A percentile compares a stretch with the other conserved stretches of the same genome.
Conservation (phyloP, 92 coral and sea anemone species). For the Epizoanthus stellaris region DNA sequence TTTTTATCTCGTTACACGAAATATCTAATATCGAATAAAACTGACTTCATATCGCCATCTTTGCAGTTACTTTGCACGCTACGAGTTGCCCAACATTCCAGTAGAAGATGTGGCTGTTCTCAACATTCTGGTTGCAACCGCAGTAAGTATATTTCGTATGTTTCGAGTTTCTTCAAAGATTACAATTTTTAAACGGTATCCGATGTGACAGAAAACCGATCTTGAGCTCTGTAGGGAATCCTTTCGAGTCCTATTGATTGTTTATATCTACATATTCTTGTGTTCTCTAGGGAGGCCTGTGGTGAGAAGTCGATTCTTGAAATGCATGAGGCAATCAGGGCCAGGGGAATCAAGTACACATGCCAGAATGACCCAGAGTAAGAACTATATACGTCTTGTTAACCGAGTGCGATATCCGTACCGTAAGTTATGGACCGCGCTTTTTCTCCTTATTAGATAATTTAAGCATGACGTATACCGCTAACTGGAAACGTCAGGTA, state of each 20-base stretch:
- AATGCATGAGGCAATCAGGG: background rate
- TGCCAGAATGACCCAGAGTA: background rate
- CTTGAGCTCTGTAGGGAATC: background rate
- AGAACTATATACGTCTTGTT: background rate
- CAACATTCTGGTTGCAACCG: background rate
- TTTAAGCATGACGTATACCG: no score
- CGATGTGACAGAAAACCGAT: background rate
- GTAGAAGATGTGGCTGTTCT: background rate
- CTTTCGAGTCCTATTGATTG: no score
- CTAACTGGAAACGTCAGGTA: no score
- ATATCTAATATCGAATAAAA: no score
- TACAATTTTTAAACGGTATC: background rate
- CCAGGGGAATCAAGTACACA: background rate
- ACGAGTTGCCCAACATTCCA: background rate
- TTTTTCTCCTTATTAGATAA: no score
- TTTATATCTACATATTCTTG: background rate
- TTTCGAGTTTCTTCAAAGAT: no score
- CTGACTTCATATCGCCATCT: no score
- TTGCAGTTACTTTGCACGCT: background rate
- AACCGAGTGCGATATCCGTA: no score
- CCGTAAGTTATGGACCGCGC: no score
- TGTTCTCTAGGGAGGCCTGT: background rate
- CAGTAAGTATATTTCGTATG: background rate
- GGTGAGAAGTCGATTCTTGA: slow-evolving; percentile 2
- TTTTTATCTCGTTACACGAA: no score